Base-by-base conservation (phyloP, 2,888 invertebrate genomes). In the Tetrapedia diversipes region DNA sequence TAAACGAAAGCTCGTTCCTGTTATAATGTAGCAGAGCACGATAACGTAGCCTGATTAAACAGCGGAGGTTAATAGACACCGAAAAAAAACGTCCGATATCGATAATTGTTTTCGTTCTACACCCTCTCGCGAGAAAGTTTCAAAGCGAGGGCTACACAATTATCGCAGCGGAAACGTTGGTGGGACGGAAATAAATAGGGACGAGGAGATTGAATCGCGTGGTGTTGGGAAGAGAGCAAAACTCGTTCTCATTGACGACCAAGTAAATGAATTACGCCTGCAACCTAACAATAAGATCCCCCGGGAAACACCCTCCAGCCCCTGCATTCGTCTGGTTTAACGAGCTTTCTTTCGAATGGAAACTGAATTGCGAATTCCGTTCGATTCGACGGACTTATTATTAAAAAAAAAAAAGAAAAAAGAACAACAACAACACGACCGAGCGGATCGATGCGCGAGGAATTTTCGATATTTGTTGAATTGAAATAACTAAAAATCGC, bases 161-260 rank as follows among this genome's bases (percentile, higher is more conserved):
- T 32, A 64, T 53, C 39, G 29, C 53, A 41, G 24, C 27, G 16
- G 32, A 49, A 47, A 53, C 32, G 53, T 29, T 22, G 29, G 14
- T 53, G 16, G 32, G 41, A 53, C 53, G 41, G 29, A 29, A 29
- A 27, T 51, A 29, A 51, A 39, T 39, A 51, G 16, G 6, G 8
- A 32, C 14, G 16, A 37, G n/a, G 14, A 19, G 53, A 32, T 64
- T 54, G 29, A 32, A 43, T 32, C 11, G 53, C 29, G 32, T 3
- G 19, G 14, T 41, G 39, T 39, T 41, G 29, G 6, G 43, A 53
- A 29, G 22, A 53, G 14, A 37, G 24, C 60, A 14, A 45, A 49
- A 49, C 27, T 49, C 24, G 39, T 37, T 63, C 39, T 63, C 49
- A 29, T 51, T 63, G 27, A 27, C 2, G 37, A 19, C n/a, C n/a